A percentile compares a stretch with the other conserved stretches of the same genome.
Evolutionary conservation across 2,888 invertebrate species (phyloP).

Genomic region (Tinea trinotella): DNA sequence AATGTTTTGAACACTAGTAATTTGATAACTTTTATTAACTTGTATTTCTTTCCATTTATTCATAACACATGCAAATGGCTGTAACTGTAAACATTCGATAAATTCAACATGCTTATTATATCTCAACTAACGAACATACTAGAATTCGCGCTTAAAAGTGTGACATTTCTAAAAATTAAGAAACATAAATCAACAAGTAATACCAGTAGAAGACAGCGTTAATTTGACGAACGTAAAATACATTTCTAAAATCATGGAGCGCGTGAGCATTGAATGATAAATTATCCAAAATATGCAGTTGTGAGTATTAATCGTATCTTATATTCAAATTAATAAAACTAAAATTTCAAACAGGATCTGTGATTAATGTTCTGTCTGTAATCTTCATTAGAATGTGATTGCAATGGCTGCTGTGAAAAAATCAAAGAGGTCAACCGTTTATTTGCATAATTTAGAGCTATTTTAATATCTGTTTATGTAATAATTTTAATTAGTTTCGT

Average conservation of each 20-base stretch:
- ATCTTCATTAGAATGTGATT: conserved; percentile 15
- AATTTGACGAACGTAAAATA: conserved; percentile 1
- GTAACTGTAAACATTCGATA: neutral
- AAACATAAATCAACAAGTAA: neutral
- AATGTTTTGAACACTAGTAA: too few relatives aligned
- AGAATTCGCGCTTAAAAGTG: neutral
- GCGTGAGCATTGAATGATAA: neutral
- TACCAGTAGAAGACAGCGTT: neutral
- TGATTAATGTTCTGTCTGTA: conserved; percentile 16
- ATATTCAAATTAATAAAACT: conserved; percentile 15
- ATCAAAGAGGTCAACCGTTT: conserved; percentile 3
- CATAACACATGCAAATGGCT: neutral
- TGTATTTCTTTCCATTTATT: too few relatives aligned
- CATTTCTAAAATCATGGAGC: neutral
- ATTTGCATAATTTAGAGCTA: conserved; percentile 8
- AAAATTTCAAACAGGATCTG: conserved; percentile 5
- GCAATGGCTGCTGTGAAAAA: conserved; percentile 4
- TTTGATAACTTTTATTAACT: too few relatives aligned
- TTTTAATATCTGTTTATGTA: neutral
- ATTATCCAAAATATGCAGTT: neutral
- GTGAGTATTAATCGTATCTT: neutral
- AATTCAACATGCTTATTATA: neutral
- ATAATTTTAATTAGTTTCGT: too few relatives aligned
- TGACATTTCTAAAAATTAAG: neutral
- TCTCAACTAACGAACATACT: neutral